Evolutionary conservation across 1,140 invertebrate species (phyloP), one percentile per base, ranked within the genome.

Genomic region (Ladona fulva): DNA sequence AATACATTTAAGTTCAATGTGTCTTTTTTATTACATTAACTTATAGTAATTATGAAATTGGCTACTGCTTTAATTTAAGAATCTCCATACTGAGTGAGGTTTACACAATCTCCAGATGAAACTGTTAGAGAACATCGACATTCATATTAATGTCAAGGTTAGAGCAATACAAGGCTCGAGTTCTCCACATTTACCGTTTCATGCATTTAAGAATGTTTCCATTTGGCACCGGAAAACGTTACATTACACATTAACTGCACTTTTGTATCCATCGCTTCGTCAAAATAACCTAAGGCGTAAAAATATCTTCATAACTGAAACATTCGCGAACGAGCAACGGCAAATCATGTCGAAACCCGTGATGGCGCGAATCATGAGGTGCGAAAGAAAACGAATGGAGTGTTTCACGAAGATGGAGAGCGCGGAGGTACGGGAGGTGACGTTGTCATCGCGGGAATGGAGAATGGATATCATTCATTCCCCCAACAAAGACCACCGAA

Each of bases 401-500:
- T 16, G n/a, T 66, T 66, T 66, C 52, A 22, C 16, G 52, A 16
- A 22, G 52, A 16, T 10, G 44, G 44, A 52, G 44, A 52, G 19
- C 10, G 12, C 52, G 52, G 52, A 66, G 52, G 29, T 37, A 8
- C 29, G 52, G 52, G 52, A 66, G 52, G 1, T 22, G 52, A 22
- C 16, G 52, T 10, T 10, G 44, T 52, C 10, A 52, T 10, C 10
- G 44, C 44, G 19, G 44, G 44, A 52, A 19, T 52, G 52, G 3
- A 66, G 52, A 66, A 66, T 66, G 52, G 52, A 66, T 66, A 66
- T 66, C 52, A 66, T 66, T 66, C 52, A 66, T 66, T 66, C 52
- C 52, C 14, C n/a, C 52, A 16, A 66, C 52, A 19, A 66, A 66
- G n/a, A 66, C 52, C 52, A 19, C n/a, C 52, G 16, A 22, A 22